phyloP scores from a whole-genome alignment of 2,888 invertebrate genomes.

The Mesochorus sp. region DNA sequence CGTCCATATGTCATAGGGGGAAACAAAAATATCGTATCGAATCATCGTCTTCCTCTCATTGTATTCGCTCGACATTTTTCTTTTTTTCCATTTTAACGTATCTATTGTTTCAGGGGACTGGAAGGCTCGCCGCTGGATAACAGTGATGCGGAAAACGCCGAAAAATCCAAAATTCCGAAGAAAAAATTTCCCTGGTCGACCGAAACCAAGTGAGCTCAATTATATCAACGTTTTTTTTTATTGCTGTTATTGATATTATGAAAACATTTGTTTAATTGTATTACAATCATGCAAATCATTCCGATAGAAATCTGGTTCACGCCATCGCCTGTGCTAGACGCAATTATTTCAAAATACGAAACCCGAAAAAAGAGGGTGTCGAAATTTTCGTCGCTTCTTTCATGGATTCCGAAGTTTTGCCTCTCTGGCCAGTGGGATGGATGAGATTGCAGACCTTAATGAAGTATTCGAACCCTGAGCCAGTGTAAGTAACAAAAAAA shows the following conservation, averaged over 20 bases:
- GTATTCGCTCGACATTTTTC: conserved; percentile 13
- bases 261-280: neutral
- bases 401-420: conserved; percentile 85
- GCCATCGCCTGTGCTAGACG: conserved; percentile 75
- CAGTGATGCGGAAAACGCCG: conserved; percentile 76
- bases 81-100: neutral
- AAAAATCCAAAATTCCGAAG: conserved; percentile 86
- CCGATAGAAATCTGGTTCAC: conserved; percentile 74
- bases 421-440: conserved; percentile 88
- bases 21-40: conserved; percentile 19
- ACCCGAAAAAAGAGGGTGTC: conserved; percentile 81
- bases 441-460: conserved; percentile 85
- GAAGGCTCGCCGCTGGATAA: conserved; percentile 74
- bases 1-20: conserved; percentile 64
- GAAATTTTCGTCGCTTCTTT: conserved; percentile 84
- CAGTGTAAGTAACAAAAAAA: conserved; percentile 69
- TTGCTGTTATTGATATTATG: neutral
- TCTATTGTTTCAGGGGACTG: conserved; percentile 75
- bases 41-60: conserved; percentile 12
- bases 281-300: too few relatives aligned
- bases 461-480: conserved; percentile 81
- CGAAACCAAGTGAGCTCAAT: conserved; percentile 84
- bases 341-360: conserved; percentile 82
- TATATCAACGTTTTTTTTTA: neutral
- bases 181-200: conserved; percentile 89